Conservation (phyloP, 2,888 invertebrate genomes). For the Allolobophora icterica region DNA sequence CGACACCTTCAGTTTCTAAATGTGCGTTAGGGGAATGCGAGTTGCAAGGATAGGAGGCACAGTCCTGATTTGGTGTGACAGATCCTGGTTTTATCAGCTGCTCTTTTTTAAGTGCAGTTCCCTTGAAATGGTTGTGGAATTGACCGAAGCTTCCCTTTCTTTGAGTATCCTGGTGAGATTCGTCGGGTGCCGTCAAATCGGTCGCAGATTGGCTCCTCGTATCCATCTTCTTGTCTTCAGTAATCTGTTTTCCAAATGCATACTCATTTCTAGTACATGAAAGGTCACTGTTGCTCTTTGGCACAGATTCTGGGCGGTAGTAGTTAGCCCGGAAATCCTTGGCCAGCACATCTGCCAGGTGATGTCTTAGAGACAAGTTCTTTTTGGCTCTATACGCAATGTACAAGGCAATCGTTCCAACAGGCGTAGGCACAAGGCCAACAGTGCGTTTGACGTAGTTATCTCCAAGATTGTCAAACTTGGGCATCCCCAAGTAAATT, state of each 20-base stretch:
- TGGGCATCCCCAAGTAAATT: constrained; percentile 70
- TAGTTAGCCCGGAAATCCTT: constrained; percentile 87
- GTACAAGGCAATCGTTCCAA: constrained; percentile 81
- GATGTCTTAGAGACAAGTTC: constrained; percentile 80
- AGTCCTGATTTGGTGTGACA: not conserved
- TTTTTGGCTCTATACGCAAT: constrained; percentile 89
- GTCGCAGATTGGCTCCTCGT: not conserved
- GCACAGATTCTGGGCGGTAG: constrained; percentile 74
- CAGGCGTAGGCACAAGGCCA: constrained; percentile 84
- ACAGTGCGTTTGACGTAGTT: constrained; percentile 81
- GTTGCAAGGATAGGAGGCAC: constrained; percentile 3
- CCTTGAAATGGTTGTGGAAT: not conserved
- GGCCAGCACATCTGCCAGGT: constrained; percentile 72
- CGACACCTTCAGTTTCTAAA: not conserved
- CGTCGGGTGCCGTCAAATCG: not conserved
- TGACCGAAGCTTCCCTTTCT: not conserved
- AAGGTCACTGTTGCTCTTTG: not conserved
- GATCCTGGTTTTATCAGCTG: not conserved
- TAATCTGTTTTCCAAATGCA: not conserved
- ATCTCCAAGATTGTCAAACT: constrained; percentile 72
- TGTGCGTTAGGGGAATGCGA: not conserved
- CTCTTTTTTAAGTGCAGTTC: not conserved
- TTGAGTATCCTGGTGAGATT: constrained; percentile 19
- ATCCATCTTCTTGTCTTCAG: not conserved
- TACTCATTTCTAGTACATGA: not conserved